phyloP scores from a whole-genome alignment of 2,888 invertebrate species.

The Stictocephala bisonia region DNA sequence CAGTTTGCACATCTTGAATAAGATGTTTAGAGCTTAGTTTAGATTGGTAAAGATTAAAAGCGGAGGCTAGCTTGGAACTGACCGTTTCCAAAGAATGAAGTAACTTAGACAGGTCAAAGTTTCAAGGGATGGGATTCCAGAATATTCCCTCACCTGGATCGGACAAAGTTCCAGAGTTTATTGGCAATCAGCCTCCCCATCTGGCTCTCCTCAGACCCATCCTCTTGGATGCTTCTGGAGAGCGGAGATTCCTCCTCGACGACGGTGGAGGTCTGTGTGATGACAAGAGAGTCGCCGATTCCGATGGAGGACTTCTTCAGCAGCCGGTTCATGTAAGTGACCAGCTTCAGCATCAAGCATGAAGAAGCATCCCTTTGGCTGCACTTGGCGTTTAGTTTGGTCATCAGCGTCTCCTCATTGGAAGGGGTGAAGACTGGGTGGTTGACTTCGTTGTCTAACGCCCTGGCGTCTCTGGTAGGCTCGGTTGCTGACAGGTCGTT shows the following conservation, averaged over 20 bases:
- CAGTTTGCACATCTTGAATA: no score
- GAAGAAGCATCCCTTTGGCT: constrained; percentile 81
- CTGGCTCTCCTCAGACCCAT: constrained; percentile 69
- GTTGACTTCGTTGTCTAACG: constrained; percentile 52
- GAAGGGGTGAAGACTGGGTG: constrained; percentile 26
- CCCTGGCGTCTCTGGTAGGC: constrained; percentile 44
- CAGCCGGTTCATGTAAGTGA: constrained; percentile 84
- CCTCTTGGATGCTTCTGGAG: constrained; percentile 62
- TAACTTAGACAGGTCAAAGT: no score
- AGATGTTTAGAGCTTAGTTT: no score
- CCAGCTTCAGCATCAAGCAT: constrained; percentile 84
- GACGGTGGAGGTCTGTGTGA: constrained; percentile 70
- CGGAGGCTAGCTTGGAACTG: no score
- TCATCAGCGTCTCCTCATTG: constrained; percentile 76
- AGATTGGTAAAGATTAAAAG: no score
- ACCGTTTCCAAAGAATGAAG: no score
- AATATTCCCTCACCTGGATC: constrained; percentile 65
- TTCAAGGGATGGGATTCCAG: no score
- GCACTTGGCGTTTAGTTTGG: constrained; percentile 82
- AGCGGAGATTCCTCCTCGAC: constrained; percentile 66
- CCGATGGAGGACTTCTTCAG: constrained; percentile 84
- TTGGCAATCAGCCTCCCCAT: constrained; percentile 74
- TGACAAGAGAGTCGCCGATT: constrained; percentile 79
- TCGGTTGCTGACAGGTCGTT: no score
- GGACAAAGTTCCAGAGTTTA: constrained; percentile 81